These are phyloP conservation scores for Diorhabda carinulata DNA, from an alignment of 1,140 invertebrate genomes.

Conservation along the genomic window DNA sequence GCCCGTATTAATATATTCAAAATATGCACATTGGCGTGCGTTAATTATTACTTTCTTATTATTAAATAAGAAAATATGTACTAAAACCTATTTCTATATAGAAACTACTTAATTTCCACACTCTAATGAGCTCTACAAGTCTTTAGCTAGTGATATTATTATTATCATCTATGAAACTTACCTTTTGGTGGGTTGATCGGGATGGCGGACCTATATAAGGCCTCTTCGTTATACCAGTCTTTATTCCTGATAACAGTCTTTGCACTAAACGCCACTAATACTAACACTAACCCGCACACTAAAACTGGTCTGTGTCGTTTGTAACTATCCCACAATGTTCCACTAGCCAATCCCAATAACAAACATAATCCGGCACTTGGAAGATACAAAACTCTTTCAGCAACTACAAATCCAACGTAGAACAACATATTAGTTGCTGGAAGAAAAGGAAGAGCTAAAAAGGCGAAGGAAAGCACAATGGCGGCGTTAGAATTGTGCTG, in stretches of 20 bases:
- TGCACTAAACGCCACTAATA: slow-evolving; percentile 67
- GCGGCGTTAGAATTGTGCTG: slow-evolving; percentile 43
- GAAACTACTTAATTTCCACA: too few species aligned
- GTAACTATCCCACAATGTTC: slow-evolving; percentile 48
- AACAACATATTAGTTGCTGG: slow-evolving; percentile 92
- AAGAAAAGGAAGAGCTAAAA: slow-evolving; percentile 85
- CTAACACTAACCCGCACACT: slow-evolving; percentile 53
- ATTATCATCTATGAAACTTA: slow-evolving; percentile 49
- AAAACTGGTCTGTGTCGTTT: slow-evolving; percentile 48
- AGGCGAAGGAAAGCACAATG: slow-evolving; percentile 63
- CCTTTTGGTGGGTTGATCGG: slow-evolving; percentile 96
- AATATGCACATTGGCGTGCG: too few species aligned
- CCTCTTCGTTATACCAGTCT: slow-evolving; percentile 92
- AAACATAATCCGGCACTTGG: slow-evolving; percentile 95
- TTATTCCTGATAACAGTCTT: slow-evolving; percentile 78
- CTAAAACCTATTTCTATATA: too few species aligned
- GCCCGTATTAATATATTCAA: too few species aligned
- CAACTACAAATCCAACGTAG: slow-evolving; percentile 95
- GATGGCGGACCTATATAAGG: slow-evolving; percentile 86
- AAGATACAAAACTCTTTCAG: slow-evolving; percentile 91
- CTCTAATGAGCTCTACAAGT: too few species aligned
- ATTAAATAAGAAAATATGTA: too few species aligned
- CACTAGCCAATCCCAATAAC: slow-evolving; percentile 72
- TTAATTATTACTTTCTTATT: too few species aligned
- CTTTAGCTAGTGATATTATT: too few species aligned